Conservation (phyloP, 2,888 invertebrate genomes). For the Heliconius cydno region DNA sequence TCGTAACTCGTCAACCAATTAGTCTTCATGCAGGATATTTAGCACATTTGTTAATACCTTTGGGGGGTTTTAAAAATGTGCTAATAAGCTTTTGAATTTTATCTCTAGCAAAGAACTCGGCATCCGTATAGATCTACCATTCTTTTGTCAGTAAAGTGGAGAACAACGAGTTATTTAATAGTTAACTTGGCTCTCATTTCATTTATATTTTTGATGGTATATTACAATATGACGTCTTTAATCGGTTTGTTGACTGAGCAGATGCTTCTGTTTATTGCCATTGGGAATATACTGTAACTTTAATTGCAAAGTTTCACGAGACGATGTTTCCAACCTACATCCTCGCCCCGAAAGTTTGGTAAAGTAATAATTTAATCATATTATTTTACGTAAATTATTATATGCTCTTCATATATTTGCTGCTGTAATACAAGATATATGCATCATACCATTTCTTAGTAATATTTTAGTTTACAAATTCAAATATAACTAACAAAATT, state of each 20-base stretch:
- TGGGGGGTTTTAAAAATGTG: too few relatives aligned
- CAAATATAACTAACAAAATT: background rate
- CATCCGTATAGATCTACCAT: too few relatives aligned
- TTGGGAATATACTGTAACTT: slow-evolving; percentile 7
- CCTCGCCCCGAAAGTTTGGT: background rate
- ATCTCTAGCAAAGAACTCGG: too few relatives aligned
- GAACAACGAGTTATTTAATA: too few relatives aligned
- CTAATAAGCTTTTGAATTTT: too few relatives aligned
- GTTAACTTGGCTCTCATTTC: too few relatives aligned
- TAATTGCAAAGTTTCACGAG: background rate
- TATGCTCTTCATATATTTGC: too few relatives aligned
- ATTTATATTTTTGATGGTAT: slow-evolving; percentile 15
- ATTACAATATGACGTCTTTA: slow-evolving; percentile 34
- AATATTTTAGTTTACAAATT: background rate
- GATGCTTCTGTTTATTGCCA: slow-evolving; percentile 29
- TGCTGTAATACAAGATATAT: too few relatives aligned
- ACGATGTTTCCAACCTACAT: background rate
- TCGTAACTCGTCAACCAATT: too few relatives aligned
- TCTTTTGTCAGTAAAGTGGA: too few relatives aligned
- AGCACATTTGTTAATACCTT: too few relatives aligned
- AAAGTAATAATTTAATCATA: background rate
- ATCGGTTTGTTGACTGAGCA: slow-evolving; percentile 38
- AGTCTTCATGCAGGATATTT: too few relatives aligned
- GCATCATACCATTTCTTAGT: background rate
- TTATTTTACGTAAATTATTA: background rate